Percentiles rank a stretch among this genome's conserved stretches.
phyloP scores from a whole-genome alignment of 1,140 invertebrate genomes.

The Panagrolaimus sp. region DNA sequence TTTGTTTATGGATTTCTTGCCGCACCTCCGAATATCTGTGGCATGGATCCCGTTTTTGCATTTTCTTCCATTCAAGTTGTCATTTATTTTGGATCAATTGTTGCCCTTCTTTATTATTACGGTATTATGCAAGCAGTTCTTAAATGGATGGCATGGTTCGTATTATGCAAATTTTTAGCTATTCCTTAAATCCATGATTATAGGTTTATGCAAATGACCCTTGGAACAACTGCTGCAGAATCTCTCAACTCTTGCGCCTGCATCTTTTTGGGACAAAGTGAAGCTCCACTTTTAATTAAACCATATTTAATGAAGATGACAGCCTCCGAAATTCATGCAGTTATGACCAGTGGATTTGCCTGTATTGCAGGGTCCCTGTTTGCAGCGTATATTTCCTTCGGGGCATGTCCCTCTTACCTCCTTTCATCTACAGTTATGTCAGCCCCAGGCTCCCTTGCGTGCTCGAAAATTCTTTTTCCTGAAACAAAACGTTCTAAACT shows the following conservation, averaged over 20 bases:
- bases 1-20: slow-evolving; percentile 77
- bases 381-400: slow-evolving; percentile 83
- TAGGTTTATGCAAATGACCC: slow-evolving; percentile 60
- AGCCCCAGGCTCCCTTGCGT: slow-evolving; percentile 55
- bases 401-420: slow-evolving; percentile 68
- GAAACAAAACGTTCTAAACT: slow-evolving; percentile 69
- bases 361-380: slow-evolving; percentile 87
- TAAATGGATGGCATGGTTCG: slow-evolving; percentile 74
- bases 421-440: slow-evolving; percentile 56
- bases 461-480: slow-evolving; percentile 51
- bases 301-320: slow-evolving; percentile 79
- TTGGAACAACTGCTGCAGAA: slow-evolving; percentile 83
- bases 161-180: too few species aligned
- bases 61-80: slow-evolving; percentile 58
- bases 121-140: slow-evolving; percentile 81
- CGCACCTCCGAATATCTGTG: slow-evolving; percentile 67
- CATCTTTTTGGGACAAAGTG: slow-evolving; percentile 84
- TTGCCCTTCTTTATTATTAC: slow-evolving; percentile 76
- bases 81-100: slow-evolving; percentile 57
- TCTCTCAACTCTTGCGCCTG: slow-evolving; percentile 82
- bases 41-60: slow-evolving; percentile 62
- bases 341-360: slow-evolving; percentile 87
- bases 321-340: slow-evolving; percentile 79
- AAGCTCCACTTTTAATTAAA: slow-evolving; percentile 79
- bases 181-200: too few species aligned